Base-by-base conservation (phyloP, 2,113 vertebrate genomes). In the Nibea albiflora region DNA sequence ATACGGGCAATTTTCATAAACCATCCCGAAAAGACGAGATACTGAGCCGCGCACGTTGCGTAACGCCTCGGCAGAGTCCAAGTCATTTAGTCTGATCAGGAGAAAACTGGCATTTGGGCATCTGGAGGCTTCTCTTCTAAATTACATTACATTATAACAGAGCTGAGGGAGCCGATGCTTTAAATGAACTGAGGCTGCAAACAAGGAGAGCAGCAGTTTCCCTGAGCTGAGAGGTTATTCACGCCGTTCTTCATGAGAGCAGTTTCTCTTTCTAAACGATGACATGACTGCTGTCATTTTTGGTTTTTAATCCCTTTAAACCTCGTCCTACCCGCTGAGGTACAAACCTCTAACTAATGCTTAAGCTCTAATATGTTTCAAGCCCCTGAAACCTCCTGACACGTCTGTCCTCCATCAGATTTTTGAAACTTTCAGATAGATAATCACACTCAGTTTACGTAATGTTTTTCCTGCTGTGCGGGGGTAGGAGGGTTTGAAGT, bases 101-200 rank as follows among this genome's bases (percentile, higher is more conserved):
- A 20, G 73, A n/a, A 71, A 68, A 71, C 3, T 80, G 26, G 44
- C 63, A 57, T 76, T 28, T 17, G 2, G 31, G 72, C 70, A 70
- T 54, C 47, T 77, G 76, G 64, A 73, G 64, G 62, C 49, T 11
- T 72, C 65, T 50, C 42, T n/a, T 74, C 31, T 62, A 31, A 78
- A 57, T 79, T 5, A 54, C 20, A 54, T 81, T 22, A 75, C 15
- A 44, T 31, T 20, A 42, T 46, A 50, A 26, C 2, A 19, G 42
- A 72, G 17, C 65, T 11, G 76, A 62, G 46, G 74, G 62, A 64
- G 68, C 4, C n/a, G 65, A 57, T 11, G 54, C 53, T 67, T 26
- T 73, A 49, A 67, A 61, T 12, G 67, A 49, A 67, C 9, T 3
- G n/a, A 71, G 54, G 72, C 44, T 53, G 76, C 50, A 50, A 52